Evolutionary conservation across 2,797 vertebrate genomes (phyloP).

Genomic region (Champsocephalus gunnari): DNA sequence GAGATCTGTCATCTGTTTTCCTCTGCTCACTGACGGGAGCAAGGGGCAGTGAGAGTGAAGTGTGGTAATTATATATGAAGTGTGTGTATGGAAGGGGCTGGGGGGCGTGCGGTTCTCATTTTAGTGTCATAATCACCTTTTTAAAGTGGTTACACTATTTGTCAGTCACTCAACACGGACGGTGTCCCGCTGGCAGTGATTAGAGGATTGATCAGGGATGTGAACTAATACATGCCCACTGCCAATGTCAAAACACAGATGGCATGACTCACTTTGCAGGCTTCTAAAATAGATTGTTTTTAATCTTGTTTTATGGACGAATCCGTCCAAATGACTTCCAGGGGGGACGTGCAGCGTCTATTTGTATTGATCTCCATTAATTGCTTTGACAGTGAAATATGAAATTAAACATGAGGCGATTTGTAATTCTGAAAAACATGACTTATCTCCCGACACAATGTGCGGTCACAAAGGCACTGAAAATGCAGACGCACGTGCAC

Average conservation of each 20-base stretch:
- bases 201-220: conserved; percentile 67
- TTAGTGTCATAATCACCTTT: conserved; percentile 56
- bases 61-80: conserved; percentile 60
- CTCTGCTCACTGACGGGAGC: conserved; percentile 62
- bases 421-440: conserved; percentile 37
- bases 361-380: conserved; percentile 79
- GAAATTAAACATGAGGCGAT: conserved; percentile 43
- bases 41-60: conserved; percentile 56
- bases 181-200: conserved; percentile 56
- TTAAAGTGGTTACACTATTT: conserved; percentile 35
- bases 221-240: conserved; percentile 53
- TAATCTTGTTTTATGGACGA: conserved; percentile 67
- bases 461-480: conserved; percentile 14
- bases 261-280: conserved; percentile 60
- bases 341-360: conserved; percentile 54
- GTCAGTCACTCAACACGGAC: conserved; percentile 47
- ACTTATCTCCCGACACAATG: conserved; percentile 24
- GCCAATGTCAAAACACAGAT: conserved; percentile 70
- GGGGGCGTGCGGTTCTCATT: conserved; percentile 21
- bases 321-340: conserved; percentile 65
- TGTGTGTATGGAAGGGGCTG: conserved; percentile 13
- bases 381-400: conserved; percentile 66
- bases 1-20: conserved; percentile 78
- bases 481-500: conserved; percentile 9
- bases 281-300: conserved; percentile 65